A percentile compares a stretch with the other conserved stretches of the same genome.
Evolutionary conservation across 2,888 invertebrate species (phyloP).

Genomic region (Macaria liturata): DNA sequence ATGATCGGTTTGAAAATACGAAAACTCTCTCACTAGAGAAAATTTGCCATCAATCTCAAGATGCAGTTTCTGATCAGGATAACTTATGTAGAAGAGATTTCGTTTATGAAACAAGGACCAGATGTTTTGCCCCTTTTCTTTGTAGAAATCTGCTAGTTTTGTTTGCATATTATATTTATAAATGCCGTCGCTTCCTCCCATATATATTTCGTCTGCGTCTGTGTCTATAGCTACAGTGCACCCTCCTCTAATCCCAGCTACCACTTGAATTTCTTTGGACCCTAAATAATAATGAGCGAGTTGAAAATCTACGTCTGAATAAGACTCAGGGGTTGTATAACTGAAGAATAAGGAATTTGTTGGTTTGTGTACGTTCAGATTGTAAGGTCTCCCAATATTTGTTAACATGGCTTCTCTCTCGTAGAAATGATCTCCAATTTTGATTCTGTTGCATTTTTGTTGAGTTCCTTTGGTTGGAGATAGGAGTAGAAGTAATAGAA

Average conservation of each 20-base stretch:
- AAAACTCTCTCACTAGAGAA: conserved; percentile 57
- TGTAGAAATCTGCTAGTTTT: conserved; percentile 57
- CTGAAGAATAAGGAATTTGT: conserved; percentile 61
- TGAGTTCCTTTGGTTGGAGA: conserved; percentile 31
- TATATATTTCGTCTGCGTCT: conserved; percentile 52
- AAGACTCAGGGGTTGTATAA: conserved; percentile 51
- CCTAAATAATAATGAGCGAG: conserved; percentile 53
- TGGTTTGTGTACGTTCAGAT: conserved; percentile 53
- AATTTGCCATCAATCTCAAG: conserved; percentile 61
- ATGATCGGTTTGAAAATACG: conserved; percentile 57
- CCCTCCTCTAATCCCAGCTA: conserved; percentile 60
- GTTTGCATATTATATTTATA: conserved; percentile 62
- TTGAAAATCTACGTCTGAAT: conserved; percentile 60
- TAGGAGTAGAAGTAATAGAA: conserved; percentile 29
- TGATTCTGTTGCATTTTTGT: conserved; percentile 48
- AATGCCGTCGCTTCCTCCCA: conserved; percentile 67
- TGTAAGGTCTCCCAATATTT: conserved; percentile 51
- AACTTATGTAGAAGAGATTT: conserved; percentile 63
- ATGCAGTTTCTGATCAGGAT: conserved; percentile 60
- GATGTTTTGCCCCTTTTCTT: conserved; percentile 57
- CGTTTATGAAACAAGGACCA: conserved; percentile 58
- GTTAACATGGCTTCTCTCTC: conserved; percentile 50
- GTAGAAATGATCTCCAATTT: conserved; percentile 55
- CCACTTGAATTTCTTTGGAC: conserved; percentile 47
- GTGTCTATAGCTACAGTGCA: conserved; percentile 61